Evolutionary conservation across 2,797 vertebrate genomes (phyloP).

Genomic region (Lepilemur ruficaudatus): DNA sequence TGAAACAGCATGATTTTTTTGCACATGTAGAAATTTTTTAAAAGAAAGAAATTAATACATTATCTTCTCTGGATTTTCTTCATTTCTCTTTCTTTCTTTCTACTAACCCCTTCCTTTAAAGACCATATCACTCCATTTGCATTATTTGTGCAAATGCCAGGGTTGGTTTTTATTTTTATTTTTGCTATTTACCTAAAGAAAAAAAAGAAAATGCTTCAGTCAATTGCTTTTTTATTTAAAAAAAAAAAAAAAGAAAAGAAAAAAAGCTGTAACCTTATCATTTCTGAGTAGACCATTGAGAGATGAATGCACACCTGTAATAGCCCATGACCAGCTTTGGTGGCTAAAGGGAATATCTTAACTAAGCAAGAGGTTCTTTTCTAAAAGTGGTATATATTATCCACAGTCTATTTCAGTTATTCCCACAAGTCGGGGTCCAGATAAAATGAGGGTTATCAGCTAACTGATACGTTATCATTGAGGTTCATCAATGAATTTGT

Average conservation of each 20-base stretch:
- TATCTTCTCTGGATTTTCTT: constrained; percentile 72
- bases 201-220: constrained; percentile 75
- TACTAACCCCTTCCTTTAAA: constrained; percentile 76
- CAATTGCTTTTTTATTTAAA: constrained; percentile 80
- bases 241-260: constrained; percentile 46
- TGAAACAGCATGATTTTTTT: constrained; percentile 85
- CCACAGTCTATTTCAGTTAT: constrained; percentile 66
- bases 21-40: constrained; percentile 83
- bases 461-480: constrained; percentile 75
- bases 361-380: constrained; percentile 57
- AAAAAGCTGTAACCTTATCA: constrained; percentile 83
- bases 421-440: constrained; percentile 71
- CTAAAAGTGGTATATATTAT: constrained; percentile 57
- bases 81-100: constrained; percentile 55
- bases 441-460: constrained; percentile 78
- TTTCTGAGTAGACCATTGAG: constrained; percentile 74
- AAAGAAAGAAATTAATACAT: constrained; percentile 74
- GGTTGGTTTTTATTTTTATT: constrained; percentile 78
- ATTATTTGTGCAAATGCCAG: constrained; percentile 83
- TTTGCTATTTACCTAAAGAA: constrained; percentile 77
- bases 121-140: constrained; percentile 84
- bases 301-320: constrained; percentile 85
- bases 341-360: constrained; percentile 69
- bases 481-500: constrained; percentile 79
- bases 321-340: constrained; percentile 71